A percentile compares a stretch with the other conserved stretches of the same genome.
Evolutionary conservation across 2,113 vertebrate genomes (phyloP).

Genomic region (Microtus richardsoni): DNA sequence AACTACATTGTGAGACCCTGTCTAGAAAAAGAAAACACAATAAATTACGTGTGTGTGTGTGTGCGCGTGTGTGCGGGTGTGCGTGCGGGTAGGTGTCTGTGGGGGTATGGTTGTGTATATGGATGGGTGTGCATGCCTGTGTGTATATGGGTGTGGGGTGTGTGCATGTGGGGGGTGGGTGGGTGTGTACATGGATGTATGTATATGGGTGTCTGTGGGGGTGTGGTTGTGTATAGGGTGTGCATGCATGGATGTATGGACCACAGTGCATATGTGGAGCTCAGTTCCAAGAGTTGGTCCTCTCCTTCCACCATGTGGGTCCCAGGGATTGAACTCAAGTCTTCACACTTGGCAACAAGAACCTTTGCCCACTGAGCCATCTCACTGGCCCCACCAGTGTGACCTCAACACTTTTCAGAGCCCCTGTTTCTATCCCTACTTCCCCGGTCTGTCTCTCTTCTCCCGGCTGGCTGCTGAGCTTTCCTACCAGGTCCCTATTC

Average conservation of each 20-base stretch:
- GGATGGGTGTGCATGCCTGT: too few species aligned
- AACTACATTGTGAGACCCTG: neutral
- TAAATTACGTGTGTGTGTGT: neutral
- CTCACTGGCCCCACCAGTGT: neutral
- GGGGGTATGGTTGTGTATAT: too few species aligned
- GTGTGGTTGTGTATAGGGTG: too few species aligned
- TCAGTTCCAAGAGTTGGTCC: neutral
- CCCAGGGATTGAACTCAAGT: neutral
- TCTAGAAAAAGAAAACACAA: neutral
- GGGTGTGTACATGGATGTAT: too few species aligned
- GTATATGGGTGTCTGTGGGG: too few species aligned
- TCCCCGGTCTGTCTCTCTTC: neutral
- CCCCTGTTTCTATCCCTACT: neutral
- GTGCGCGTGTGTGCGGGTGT: rapidly evolving
- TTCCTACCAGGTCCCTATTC: neutral
- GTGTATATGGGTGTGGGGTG: too few species aligned
- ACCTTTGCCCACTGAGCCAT: neutral
- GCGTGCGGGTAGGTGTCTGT: too few species aligned
- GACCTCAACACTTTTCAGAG: neutral
- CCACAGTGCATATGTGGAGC: neutral
- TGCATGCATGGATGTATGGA: neutral
- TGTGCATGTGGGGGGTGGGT: too few species aligned
- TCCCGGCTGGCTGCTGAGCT: neutral
- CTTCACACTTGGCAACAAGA: neutral
- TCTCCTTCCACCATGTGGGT: neutral